Evolutionary conservation across 2,797 vertebrate species (phyloP).

Genomic region (Sardinella longiceps): DNA sequence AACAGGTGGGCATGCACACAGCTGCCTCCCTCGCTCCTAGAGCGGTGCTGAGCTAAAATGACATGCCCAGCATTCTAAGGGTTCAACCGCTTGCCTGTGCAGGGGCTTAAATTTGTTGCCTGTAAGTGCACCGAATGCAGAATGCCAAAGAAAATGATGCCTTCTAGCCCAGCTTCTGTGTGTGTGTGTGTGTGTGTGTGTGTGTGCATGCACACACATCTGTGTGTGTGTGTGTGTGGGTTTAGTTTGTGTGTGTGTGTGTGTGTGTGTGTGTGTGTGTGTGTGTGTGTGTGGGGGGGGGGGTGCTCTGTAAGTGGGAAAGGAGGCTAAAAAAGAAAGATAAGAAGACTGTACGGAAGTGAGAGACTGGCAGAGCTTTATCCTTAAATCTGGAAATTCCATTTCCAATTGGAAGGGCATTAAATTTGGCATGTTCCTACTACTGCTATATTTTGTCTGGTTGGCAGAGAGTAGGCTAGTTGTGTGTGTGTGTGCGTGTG

Average conservation of each 20-base stretch:
- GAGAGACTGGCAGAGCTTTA: background rate
- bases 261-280: background rate
- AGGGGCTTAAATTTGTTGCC: slow-evolving; percentile 74
- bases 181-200: slow-evolving; percentile 31
- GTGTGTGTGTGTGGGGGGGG: background rate
- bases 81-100: slow-evolving; percentile 74
- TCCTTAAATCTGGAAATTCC: slow-evolving; percentile 12
- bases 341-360: background rate
- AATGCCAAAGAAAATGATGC: slow-evolving; percentile 58
- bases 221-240: slow-evolving; percentile 15
- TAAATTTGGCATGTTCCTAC: slow-evolving; percentile 19
- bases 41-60: slow-evolving; percentile 75
- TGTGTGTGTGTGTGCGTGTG: background rate
- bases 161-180: slow-evolving; percentile 38
- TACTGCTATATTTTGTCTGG: slow-evolving; percentile 13
- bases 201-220: background rate
- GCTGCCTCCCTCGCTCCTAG: slow-evolving; percentile 55
- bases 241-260: background rate
- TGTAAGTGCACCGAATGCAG: slow-evolving; percentile 56
- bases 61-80: slow-evolving; percentile 76
- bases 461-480: background rate
- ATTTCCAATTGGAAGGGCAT: background rate
- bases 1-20: slow-evolving; percentile 74
- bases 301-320: background rate
- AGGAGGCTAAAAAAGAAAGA: background rate